These are phyloP conservation scores for Labeo rohita DNA, from an alignment of 2,113 vertebrate genomes.

Conservation along the genomic window DNA sequence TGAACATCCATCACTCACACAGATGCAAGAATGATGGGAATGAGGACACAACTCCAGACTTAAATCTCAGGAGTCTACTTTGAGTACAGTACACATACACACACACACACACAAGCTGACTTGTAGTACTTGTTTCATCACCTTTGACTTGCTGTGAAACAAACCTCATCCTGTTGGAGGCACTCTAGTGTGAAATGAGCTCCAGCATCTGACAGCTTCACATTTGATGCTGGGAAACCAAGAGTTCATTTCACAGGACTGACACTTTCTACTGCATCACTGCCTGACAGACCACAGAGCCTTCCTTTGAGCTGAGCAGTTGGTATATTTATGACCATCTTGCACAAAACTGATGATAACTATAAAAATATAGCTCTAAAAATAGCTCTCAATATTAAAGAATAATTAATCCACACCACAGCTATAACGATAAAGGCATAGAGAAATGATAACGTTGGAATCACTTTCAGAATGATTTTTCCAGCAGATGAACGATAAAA, in stretches of 20 bases:
- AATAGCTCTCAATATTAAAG: too few species aligned
- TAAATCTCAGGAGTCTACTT: neutral
- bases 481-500: too few species aligned
- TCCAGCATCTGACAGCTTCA: neutral
- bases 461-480: too few species aligned
- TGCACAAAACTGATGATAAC: neutral
- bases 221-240: neutral
- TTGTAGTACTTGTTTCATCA: neutral
- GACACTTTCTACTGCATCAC: neutral
- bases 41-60: neutral
- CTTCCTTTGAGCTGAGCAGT: neutral
- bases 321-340: neutral
- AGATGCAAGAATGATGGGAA: neutral
- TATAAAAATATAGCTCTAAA: too few species aligned
- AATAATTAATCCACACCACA: too few species aligned
- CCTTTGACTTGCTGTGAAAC: conserved; percentile 4
- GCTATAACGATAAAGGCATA: too few species aligned
- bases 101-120: neutral
- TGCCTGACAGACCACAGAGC: neutral
- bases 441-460: too few species aligned
- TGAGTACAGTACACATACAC: neutral
- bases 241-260: neutral
- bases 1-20: neutral
- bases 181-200: conserved; percentile 9
- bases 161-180: neutral